Evolutionary conservation across 2,888 invertebrate species (phyloP), one percentile per base, ranked within the genome.

Genomic region (Falcaria lacertinaria): DNA sequence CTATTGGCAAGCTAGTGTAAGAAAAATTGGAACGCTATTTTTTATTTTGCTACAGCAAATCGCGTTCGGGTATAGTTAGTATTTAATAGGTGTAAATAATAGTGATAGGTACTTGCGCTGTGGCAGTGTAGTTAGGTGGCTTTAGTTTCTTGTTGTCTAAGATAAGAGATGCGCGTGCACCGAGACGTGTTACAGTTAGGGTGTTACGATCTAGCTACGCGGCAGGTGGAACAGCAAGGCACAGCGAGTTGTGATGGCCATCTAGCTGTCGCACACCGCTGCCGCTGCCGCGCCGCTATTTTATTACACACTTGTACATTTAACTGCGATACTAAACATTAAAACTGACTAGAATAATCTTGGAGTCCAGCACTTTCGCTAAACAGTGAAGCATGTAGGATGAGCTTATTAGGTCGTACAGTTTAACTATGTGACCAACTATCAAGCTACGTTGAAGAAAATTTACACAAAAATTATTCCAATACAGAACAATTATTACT

Each of bases 121-220:
- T n/a, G n/a, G n/a, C n/a, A 41, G 39, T 44, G 34, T 44, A 48
- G 38, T 40, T 39, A 33, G 45, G 33, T n/a, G n/a, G 28, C 41
- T 43, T 41, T 50, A 41, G 28, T 35, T 39, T n/a, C n/a, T n/a
- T n/a, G n/a, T n/a, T n/a, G n/a, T n/a, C 46, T 39, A 48, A 54
- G 57, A 55, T 53, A 56, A 50, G 49, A 35, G 37, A 39, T 33
- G 44, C 41, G 44, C 75, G 69, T 53, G 56, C 59, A 77, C 72
- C 78, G 81, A 62, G 69, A 80, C 77, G 71, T 37, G 52, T 62
- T 75, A 81, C 82, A 79, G 81, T 81, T 80, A 82, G 54, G 46
- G 42, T 46, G 42, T 22, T 60, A 52, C 61, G 64, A 57, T 60
- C 68, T 60, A 65, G 57, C 69, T 67, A 61, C 59, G 50, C 69